Conservation (phyloP, 2,113 vertebrate genomes). For the Myocastor coypus region DNA sequence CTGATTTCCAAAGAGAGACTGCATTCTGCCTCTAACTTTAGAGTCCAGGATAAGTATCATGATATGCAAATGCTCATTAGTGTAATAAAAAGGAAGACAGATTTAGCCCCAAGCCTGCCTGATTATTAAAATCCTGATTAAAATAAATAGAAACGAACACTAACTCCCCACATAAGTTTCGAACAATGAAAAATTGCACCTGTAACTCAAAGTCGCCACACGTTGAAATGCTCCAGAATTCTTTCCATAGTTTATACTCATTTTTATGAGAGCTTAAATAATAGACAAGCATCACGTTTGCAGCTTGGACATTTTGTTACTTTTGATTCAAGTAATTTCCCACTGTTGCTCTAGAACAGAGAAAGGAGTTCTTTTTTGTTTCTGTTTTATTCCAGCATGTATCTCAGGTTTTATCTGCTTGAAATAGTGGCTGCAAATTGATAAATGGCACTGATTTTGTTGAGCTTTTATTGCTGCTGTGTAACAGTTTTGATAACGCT, state of each 20-base stretch:
- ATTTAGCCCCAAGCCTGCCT: conserved; percentile 19
- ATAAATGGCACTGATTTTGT: conserved; percentile 72
- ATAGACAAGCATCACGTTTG: conserved; percentile 11
- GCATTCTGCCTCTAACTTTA: not conserved
- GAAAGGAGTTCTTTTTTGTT: conserved; percentile 40
- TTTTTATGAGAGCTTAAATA: conserved; percentile 51
- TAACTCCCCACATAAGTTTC: not conserved
- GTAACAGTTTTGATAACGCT: conserved; percentile 67
- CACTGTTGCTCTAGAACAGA: conserved; percentile 62
- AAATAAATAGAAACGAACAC: conserved; percentile 53
- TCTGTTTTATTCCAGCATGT: conserved; percentile 60
- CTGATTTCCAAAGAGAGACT: not conserved
- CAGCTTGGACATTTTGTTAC: conserved; percentile 28
- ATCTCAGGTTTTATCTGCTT: conserved; percentile 66
- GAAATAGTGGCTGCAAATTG: conserved; percentile 70
- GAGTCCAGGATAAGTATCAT: not conserved
- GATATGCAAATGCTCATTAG: conserved; percentile 9
- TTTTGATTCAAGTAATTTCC: conserved; percentile 56
- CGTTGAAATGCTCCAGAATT: not conserved
- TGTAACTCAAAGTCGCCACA: conserved; percentile 49
- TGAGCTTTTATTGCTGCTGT: conserved; percentile 66
- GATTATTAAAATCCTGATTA: conserved; percentile 63
- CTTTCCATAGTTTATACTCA: conserved; percentile 6
- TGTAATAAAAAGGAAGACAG: not conserved
- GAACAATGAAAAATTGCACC: conserved; percentile 44